Evolutionary conservation across 2,797 vertebrate genomes (phyloP), one percentile per base, ranked within the genome.

Genomic region (Sarcoramphus papa): DNA sequence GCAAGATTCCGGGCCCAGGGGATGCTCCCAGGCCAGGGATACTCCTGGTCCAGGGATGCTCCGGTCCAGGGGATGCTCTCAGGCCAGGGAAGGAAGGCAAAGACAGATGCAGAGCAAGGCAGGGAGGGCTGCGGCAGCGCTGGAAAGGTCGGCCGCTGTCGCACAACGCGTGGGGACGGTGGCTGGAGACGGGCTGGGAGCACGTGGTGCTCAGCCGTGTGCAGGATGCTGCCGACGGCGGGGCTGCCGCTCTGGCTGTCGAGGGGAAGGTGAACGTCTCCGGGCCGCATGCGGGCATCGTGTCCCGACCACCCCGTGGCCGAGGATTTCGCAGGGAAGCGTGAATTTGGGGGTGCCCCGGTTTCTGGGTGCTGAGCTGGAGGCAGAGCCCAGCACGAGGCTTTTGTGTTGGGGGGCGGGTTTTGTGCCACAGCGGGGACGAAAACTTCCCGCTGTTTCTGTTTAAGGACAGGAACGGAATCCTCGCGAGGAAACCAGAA

Each of bases 1-100:
- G 41, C n/a, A 4, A 48, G 60, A 31, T 1, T 51, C 25, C 2
- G 0, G 4, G 28, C 2, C 16, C 10, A 12, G 63, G 31, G 64
- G 7, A 31, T 10, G 16, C 28, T 40, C 40, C 22, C 15, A 10
- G 28, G 3, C 16, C 10, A 12, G 41, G 41, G 27, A 69, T 9
- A 6, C 22, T 67, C 24, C 25, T 48, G 48, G 48, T 14, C 23
- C 10, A 37, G 37, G 37, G 33, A 24, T 15, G 21, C 22, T n/a
- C 31, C 1, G 10, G 30, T 8, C 14, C 45, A 24, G 63, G 31
- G 64, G 10, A 31, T 11, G 16, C 28, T 40, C 33, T 30, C 15
- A 10, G 51, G 12, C 30, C 37, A 11, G 33, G 28, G 35, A 50
- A 8, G 51, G 21, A 57, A 57, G 70, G 62, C 30, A 40, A 41